Evolutionary conservation across 1,140 invertebrate species (phyloP), one percentile per base, ranked within the genome.

Genomic region (Papilio aristodemus): DNA sequence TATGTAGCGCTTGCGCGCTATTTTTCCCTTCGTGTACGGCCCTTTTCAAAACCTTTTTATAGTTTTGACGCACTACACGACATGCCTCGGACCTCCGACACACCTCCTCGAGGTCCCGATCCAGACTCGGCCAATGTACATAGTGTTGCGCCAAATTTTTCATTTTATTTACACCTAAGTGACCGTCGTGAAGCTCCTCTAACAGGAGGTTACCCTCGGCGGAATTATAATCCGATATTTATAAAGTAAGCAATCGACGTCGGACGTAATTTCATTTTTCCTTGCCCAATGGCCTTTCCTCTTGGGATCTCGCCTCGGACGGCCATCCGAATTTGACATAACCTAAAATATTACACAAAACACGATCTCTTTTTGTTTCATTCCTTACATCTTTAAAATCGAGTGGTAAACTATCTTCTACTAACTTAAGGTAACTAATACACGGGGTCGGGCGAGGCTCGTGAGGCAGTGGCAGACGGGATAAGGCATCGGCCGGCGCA

Each of bases 111-210:
- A n/a, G n/a, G n/a, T n/a, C n/a, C n/a, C n/a, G n/a, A n/a, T n/a
- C n/a, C n/a, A n/a, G n/a, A n/a, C n/a, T n/a, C n/a, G n/a, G n/a
- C n/a, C n/a, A n/a, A n/a, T n/a, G n/a, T n/a, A n/a, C n/a, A n/a
- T n/a, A n/a, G n/a, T n/a, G n/a, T n/a, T n/a, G n/a, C n/a, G n/a
- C n/a, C n/a, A n/a, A n/a, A n/a, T 57, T 69, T 78, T 93, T 93
- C 87, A 92, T 93, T 73, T 84, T 84, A 41, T 81, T 78, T 6
- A 92, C 78, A 1, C 91, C 91, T 13, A 84, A 68, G 71, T 93
- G 92, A 32, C 74, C 80, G 8, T 76, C 68, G 74, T 93, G 92
- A 6, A 93, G 74, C 67, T 89, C 76, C 14, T 80, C 63, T 13
- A 93, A 74, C 13, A 89, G 70, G 9, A 14, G 66, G 22, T 27